Evolutionary conservation across 2,797 vertebrate genomes (phyloP).

Genomic region (Xerus rutilus): DNA sequence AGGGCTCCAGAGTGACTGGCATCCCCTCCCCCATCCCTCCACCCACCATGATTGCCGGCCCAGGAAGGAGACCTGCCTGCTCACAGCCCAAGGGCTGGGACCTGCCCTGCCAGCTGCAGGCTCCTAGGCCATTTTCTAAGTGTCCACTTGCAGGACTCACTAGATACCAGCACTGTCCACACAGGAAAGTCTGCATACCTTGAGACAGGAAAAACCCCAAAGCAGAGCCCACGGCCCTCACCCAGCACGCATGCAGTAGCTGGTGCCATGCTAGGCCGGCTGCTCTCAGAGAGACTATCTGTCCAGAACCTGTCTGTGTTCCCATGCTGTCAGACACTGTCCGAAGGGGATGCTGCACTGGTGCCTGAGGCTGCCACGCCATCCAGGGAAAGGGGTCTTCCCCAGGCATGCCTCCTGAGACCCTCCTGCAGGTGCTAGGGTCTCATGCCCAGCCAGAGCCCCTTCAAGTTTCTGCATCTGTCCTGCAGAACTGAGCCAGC

Average conservation of each 20-base stretch:
- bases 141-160: neutral
- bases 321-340: neutral
- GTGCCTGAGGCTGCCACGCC: neutral
- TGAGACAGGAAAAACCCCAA: neutral
- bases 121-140: neutral
- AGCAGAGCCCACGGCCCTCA: no score
- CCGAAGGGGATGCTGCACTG: fast-evolving
- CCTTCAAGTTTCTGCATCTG: neutral
- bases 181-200: neutral
- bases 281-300: neutral
- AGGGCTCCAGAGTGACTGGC: neutral
- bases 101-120: neutral
- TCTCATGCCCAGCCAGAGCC: neutral
- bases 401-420: neutral
- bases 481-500: neutral
- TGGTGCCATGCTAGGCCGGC: fast-evolving
- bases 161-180: neutral
- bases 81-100: neutral
- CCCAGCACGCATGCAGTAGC: fast-evolving
- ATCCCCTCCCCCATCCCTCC: neutral
- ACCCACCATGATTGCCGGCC: neutral
- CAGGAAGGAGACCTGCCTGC: neutral
- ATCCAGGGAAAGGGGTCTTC: neutral
- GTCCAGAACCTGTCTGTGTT: fast-evolving
- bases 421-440: no score